Base-by-base conservation (phyloP, 2,113 vertebrate species). In the Tachuris rubrigastra region DNA sequence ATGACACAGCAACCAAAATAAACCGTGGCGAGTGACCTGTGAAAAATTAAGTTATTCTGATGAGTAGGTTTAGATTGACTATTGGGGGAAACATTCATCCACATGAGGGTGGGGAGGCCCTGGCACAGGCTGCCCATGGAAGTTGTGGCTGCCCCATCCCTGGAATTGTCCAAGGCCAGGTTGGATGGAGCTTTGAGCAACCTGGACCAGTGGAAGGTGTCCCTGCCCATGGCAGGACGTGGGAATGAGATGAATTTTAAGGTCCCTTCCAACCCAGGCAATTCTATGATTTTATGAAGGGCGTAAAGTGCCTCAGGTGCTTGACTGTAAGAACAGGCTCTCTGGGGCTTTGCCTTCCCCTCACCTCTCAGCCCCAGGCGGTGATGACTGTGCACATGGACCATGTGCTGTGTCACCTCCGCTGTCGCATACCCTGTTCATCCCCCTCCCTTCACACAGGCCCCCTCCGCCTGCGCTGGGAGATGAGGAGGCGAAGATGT, bases 1-100 rank as follows among this genome's bases (percentile, higher is more conserved):
- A 2, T 1, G 39, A 23, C 4, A 5, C 37, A 8, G 15, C 1
- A 10, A 15, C 6, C 0, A 1, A 44, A 62, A 17, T 5, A 13
- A 15, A 60, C 46, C 0, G 8, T 3, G 10, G 44, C 2, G 46
- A 63, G 15, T 2, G 9, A 52, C 19, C 28, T 7, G 3, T 0
- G 14, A 5, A 52, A 42, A 56, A 10, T 21, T 0, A 12, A 31
- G 49, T 14, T 12, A 17, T 30, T 7, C 8, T 24, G 49, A 17
- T 4, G 41, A 46, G 23, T 3, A 17, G 23, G 10, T 30, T 63
- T 42, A 37, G 42, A 24, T 31, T 31, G 25, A n/a, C 16, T 49
- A 2, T 4, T 35, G 71, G 4, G 30, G 22, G 4, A 27, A 16
- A 27, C 62, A 49, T 35, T 35, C 10, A 25, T 47, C 30, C 30